phyloP scores from a whole-genome alignment of 2,888 invertebrate species.

The Apantesis nais region DNA sequence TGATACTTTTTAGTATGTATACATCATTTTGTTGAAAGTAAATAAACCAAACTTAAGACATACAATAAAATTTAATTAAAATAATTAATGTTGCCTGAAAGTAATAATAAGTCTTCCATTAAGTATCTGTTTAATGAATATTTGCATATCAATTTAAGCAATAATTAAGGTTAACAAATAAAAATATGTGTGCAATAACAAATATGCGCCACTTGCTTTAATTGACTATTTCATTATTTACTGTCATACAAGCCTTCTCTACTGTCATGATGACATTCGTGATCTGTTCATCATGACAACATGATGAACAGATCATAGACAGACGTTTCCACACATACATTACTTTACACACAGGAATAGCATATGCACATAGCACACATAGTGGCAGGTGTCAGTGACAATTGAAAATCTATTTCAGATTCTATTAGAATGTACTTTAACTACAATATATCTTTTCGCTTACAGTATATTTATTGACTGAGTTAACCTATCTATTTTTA shows the following conservation, averaged over 20 bases:
- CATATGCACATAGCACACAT: too few relatives aligned
- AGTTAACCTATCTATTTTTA: not conserved
- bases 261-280: not conserved
- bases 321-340: not conserved
- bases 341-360: not conserved
- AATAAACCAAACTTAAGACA: not conserved
- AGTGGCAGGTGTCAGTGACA: too few relatives aligned
- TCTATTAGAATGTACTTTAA: too few relatives aligned
- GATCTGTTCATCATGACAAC: not conserved
- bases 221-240: not conserved
- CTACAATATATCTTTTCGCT: not conserved
- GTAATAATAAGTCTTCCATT: not conserved
- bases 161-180: not conserved
- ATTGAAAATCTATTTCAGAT: too few relatives aligned
- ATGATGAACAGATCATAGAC: too few relatives aligned
- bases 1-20: not conserved
- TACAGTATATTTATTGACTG: too few relatives aligned
- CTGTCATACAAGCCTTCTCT: not conserved
- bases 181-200: not conserved
- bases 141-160: not conserved
- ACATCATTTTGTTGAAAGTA: not conserved
- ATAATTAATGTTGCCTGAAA: not conserved
- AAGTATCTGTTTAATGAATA: not conserved
- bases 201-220: not conserved
- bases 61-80: not conserved